These are phyloP conservation scores for Zaprionus obscuricornis DNA, from an alignment of 2,888 invertebrate species.

Conservation along the genomic window DNA sequence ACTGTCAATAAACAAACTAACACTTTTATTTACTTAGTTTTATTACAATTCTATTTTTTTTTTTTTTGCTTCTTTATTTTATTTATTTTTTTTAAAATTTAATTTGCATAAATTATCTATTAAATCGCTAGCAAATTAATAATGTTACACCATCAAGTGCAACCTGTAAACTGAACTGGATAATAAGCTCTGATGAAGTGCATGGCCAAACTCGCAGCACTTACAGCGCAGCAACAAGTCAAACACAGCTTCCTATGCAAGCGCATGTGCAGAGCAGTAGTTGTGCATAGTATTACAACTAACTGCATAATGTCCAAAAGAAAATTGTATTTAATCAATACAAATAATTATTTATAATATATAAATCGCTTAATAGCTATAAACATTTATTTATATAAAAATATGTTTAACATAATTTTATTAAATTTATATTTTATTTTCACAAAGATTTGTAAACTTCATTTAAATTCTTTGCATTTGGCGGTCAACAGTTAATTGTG, in stretches of 20 bases:
- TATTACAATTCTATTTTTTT: too few species aligned
- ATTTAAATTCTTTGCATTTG: conserved; percentile 9
- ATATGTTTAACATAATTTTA: too few species aligned
- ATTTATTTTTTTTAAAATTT: too few species aligned
- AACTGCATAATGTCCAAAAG: too few species aligned
- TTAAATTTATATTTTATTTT: too few species aligned
- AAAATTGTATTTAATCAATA: too few species aligned
- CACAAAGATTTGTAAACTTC: too few species aligned
- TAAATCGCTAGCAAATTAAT: conserved; percentile 13
- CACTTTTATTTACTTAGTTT: conserved; percentile 24
- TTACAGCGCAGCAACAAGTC: conserved; percentile 46
- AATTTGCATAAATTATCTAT: neutral
- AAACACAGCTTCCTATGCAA: conserved; percentile 88
- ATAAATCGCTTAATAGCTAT: too few species aligned
- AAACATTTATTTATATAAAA: too few species aligned
- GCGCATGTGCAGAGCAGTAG: conserved; percentile 46
- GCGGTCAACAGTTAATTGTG: conserved; percentile 2
- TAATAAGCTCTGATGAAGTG: conserved; percentile 6
- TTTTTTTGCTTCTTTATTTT: too few species aligned
- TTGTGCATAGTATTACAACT: too few species aligned
- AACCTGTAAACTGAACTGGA: conserved; percentile 53
- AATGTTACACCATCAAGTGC: conserved; percentile 50
- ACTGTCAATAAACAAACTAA: conserved; percentile 18
- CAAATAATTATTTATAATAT: too few species aligned
- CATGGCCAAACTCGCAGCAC: conserved; percentile 22